A percentile compares a stretch with the other conserved stretches of the same genome.
These are phyloP conservation scores for Dexiosoma caninum DNA, from an alignment of 2,888 invertebrate genomes.

Conservation along the genomic window DNA sequence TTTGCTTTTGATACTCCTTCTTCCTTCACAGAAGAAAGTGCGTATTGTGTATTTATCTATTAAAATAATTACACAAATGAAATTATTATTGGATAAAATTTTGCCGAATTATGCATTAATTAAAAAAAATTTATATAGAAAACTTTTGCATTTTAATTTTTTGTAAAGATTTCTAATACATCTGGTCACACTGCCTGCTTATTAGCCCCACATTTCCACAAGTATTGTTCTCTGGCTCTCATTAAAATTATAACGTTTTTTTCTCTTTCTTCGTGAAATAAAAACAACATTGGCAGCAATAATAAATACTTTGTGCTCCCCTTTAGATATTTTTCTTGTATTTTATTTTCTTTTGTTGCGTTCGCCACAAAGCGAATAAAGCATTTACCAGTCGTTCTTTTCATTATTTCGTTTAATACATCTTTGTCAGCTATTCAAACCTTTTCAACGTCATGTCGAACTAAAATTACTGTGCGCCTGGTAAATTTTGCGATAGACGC, in stretches of 20 bases:
- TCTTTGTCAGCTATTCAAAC: slow-evolving; percentile 29
- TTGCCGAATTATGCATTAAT: no score
- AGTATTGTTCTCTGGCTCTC: slow-evolving; percentile 5
- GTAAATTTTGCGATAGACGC: slow-evolving; percentile 77
- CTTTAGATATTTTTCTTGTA: neutral
- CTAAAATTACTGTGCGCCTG: slow-evolving; percentile 70
- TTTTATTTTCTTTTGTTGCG: neutral
- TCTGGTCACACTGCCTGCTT: neutral
- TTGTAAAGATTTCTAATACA: no score
- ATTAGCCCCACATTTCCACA: slow-evolving; percentile 13
- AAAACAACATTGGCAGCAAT: neutral
- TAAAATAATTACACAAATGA: no score
- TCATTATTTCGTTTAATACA: neutral
- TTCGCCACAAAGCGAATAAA: neutral
- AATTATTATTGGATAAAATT: no score
- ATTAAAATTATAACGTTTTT: neutral
- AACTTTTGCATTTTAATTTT: no score
- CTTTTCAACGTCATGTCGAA: neutral
- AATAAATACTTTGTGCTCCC: neutral
- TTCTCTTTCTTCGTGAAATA: neutral
- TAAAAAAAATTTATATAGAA: no score
- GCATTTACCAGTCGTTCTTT: neutral
- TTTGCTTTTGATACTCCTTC: no score
- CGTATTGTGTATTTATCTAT: no score
- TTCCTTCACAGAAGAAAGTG: no score